Base-by-base conservation (phyloP, 1,140 invertebrate species). In the Drosophila kikkawai region DNA sequence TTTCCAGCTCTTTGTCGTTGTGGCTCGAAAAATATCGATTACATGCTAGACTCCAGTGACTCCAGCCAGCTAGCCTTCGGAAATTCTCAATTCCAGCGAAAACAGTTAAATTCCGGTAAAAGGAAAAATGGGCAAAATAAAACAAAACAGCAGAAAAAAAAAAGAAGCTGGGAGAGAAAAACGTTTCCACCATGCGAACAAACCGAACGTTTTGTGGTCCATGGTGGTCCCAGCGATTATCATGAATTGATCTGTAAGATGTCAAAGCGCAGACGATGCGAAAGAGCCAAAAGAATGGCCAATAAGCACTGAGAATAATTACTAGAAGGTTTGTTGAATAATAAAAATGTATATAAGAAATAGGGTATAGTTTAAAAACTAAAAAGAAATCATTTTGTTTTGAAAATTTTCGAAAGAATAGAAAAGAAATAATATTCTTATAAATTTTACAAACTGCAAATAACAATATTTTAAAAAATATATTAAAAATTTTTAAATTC, bases 231-330 rank as follows among this genome's bases (percentile, higher is more conserved):
- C 86, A 80, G 51, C 88, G 88, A 91, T 91, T 91, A 91, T 91
- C 88, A 91, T 91, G 88, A 91, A 91, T 91, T 91, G 88, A 91
- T 91, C 88, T 91, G 88, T 91, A 85, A 91, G 88, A 88, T 91
- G 88, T 91, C 88, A 91, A 90, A 90, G 85, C 85, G 86, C 85
- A 90, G 86, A 78, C 76, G 80, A 70, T 75, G 78, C 69, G 51
- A 61, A 66, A 70, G 65, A 70, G 32, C 76, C 66, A 75, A 80
- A 84, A 85, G 78, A 80, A 84, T 79, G 56, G 77, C 71, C 81
- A 77, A 84, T 77, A 11, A 32, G 37, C 48, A 70, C 47, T 19
- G 63, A 13, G 1, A 15, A 36, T 12, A 66, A 68, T 8, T 29
- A 4, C 0, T 17, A 1, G 1, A 12, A 11, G 42, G 7, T 9